Conservation (phyloP, 2,113 vertebrate species). For the Talpa occidentalis region DNA sequence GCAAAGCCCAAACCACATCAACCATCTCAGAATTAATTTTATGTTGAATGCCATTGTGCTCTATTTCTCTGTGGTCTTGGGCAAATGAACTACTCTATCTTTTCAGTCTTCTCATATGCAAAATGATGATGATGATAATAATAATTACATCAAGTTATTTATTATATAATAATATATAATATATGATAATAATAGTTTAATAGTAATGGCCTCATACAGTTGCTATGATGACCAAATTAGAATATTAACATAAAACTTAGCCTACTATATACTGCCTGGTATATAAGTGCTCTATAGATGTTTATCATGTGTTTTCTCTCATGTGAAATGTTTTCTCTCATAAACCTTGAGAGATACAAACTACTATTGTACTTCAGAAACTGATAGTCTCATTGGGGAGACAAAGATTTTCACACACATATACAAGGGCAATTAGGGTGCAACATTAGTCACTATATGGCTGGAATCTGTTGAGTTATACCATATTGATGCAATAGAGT, state of each 20-base stretch:
- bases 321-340: not conserved
- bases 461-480: not conserved
- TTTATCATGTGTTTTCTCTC: not conserved
- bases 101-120: not conserved
- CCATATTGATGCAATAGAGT: too few species aligned
- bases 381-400: not conserved
- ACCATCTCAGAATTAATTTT: too few species aligned
- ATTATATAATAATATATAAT: too few species aligned
- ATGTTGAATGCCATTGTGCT: too few species aligned
- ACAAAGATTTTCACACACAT: not conserved
- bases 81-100: not conserved
- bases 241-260: not conserved
- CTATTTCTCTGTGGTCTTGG: not conserved
- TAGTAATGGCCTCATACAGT: too few species aligned
- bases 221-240: not conserved
- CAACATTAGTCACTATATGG: not conserved
- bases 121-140: not conserved
- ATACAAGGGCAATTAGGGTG: not conserved
- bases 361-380: not conserved
- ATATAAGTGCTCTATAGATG: not conserved
- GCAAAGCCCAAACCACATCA: fast-evolving
- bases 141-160: not conserved
- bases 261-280: not conserved
- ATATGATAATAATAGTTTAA: too few species aligned
- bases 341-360: not conserved